Evolutionary conservation across 2,113 vertebrate species (phyloP).

Genomic region (Hydropotes inermis): DNA sequence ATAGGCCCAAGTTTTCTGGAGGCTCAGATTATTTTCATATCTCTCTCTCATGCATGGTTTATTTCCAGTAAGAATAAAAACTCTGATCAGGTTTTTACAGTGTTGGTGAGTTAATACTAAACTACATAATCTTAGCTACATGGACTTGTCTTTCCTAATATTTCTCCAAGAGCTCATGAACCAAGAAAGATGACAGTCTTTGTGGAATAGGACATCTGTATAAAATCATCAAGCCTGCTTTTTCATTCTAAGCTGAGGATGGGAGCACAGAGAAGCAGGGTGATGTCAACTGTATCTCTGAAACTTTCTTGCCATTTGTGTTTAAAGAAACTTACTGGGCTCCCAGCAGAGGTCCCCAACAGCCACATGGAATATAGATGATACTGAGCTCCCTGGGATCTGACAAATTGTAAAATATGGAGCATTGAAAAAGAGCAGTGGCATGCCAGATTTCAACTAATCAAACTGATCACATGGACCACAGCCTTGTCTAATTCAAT

Average conservation of each 20-base stretch:
- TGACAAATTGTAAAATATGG: background rate
- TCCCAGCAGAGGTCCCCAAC: background rate
- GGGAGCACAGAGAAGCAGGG: fast-evolving
- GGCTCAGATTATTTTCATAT: background rate
- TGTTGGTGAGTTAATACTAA: background rate
- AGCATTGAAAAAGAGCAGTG: background rate
- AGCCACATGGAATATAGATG: background rate
- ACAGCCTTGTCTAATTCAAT: background rate
- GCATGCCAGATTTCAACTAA: background rate
- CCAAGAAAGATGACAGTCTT: background rate
- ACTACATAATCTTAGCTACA: background rate
- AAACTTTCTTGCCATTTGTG: background rate
- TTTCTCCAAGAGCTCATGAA: background rate
- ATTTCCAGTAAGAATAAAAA: background rate
- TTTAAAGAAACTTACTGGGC: background rate
- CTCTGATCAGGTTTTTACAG: background rate
- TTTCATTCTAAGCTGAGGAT: background rate
- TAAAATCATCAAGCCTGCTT: background rate
- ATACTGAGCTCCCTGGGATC: background rate
- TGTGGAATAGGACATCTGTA: background rate
- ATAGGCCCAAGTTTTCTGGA: background rate
- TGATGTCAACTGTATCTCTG: background rate
- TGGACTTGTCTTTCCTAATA: background rate
- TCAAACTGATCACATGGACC: background rate
- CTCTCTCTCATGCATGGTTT: background rate